Evolutionary conservation across 2,113 vertebrate species (phyloP).

Genomic region (Phocoena phocoena): DNA sequence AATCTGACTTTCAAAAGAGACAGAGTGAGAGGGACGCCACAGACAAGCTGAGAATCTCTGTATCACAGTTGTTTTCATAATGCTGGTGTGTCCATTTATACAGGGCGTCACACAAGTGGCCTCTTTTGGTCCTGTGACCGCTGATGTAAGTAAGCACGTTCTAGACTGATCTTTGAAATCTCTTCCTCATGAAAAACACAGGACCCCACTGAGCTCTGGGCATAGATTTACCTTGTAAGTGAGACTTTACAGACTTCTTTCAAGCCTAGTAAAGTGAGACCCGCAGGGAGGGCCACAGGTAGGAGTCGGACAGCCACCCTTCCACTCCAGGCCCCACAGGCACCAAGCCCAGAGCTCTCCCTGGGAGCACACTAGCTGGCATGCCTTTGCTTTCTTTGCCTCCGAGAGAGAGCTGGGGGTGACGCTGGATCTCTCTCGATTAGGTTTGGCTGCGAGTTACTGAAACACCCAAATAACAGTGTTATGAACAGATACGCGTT

Average conservation of each 20-base stretch:
- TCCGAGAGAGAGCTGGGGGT: neutral
- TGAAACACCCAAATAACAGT: neutral
- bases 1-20: neutral
- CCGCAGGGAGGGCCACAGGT: neutral
- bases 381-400: neutral
- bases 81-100: neutral
- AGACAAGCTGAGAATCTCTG: too few species aligned
- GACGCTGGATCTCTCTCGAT: neutral
- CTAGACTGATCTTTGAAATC: slow-evolving; percentile 7
- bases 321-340: neutral
- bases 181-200: neutral
- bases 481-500: neutral
- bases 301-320: neutral
- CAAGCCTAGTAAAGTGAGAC: slow-evolving; percentile 22
- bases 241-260: slow-evolving; percentile 26
- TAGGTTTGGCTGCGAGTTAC: neutral
- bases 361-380: neutral
- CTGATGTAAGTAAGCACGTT: neutral
- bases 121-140: neutral
- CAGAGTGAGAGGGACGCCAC: neutral
- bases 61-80: neutral
- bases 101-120: neutral
- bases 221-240: slow-evolving; percentile 43
- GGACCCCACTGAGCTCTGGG: neutral
- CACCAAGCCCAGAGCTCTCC: neutral